A percentile compares a stretch with the other conserved stretches of the same genome.
phyloP scores from a whole-genome alignment of 2,797 vertebrate genomes.

The Rhinoraja longicauda region DNA sequence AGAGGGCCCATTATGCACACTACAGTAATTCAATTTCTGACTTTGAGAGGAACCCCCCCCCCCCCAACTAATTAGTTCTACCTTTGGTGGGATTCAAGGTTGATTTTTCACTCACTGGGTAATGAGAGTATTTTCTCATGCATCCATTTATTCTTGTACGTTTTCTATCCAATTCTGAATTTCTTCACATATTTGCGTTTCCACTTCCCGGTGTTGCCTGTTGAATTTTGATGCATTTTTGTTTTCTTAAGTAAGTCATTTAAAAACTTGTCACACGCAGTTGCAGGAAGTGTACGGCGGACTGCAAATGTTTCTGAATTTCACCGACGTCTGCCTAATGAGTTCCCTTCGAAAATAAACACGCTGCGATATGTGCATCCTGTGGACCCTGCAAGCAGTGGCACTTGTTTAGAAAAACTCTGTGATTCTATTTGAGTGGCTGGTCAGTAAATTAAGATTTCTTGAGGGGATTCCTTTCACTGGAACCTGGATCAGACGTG shows the following conservation, averaged over 20 bases:
- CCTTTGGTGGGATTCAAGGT: background rate
- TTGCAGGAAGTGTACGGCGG: background rate
- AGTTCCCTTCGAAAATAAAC: background rate
- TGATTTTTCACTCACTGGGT: background rate
- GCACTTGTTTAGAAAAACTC: background rate
- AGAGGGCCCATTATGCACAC: background rate
- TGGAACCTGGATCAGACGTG: background rate
- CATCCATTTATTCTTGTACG: background rate
- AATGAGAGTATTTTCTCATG: background rate
- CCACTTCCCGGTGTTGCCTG: background rate
- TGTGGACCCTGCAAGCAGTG: background rate
- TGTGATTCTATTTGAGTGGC: background rate
- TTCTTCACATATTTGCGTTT: background rate
- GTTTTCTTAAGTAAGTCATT: background rate
- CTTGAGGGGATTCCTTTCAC: background rate
- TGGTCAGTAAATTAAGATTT: background rate
- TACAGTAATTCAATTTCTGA: background rate
- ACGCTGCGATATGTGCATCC: background rate
- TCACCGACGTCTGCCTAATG: background rate
- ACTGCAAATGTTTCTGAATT: background rate
- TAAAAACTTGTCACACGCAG: background rate
- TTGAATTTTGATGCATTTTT: background rate
- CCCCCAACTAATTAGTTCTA: background rate
- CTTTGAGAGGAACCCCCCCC: too few relatives aligned
- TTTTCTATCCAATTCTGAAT: background rate